Evolutionary conservation across 2,888 invertebrate species (phyloP).

Genomic region (Litoditis marina): DNA sequence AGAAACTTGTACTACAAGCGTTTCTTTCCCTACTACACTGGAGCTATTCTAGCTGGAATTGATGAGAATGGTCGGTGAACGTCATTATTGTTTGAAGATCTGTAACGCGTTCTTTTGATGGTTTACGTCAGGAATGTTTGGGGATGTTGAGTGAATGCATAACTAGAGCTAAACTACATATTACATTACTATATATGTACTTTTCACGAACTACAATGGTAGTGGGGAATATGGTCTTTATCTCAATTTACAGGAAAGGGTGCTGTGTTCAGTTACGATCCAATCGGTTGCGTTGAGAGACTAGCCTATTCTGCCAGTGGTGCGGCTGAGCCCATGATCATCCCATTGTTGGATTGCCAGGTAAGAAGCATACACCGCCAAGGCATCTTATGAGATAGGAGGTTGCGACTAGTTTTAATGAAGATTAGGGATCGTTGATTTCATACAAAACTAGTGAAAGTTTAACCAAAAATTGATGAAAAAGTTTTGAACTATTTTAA

Average conservation of each 20-base stretch:
- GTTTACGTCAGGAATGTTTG: background rate
- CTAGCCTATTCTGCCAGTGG: slow-evolving; percentile 83
- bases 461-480: no score
- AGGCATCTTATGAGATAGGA: no score
- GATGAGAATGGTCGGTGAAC: slow-evolving; percentile 73
- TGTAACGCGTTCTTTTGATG: background rate
- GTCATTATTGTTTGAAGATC: background rate
- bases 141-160: background rate
- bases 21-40: slow-evolving; percentile 96
- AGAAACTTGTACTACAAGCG: slow-evolving; percentile 91
- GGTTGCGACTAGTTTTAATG: background rate
- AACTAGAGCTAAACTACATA: background rate
- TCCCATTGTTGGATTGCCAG: slow-evolving; percentile 93
- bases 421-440: background rate
- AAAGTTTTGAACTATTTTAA: no score
- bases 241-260: slow-evolving; percentile 74
- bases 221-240: no score
- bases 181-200: background rate
- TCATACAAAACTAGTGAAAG: background rate
- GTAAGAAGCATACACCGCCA: no score
- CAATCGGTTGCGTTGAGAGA: slow-evolving; percentile 88
- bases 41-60: slow-evolving; percentile 89
- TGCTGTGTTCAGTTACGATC: slow-evolving; percentile 92
- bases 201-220: no score
- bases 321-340: slow-evolving; percentile 76